Evolutionary conservation across 2,888 invertebrate genomes (phyloP).

Genomic region (Catocala sponsa): DNA sequence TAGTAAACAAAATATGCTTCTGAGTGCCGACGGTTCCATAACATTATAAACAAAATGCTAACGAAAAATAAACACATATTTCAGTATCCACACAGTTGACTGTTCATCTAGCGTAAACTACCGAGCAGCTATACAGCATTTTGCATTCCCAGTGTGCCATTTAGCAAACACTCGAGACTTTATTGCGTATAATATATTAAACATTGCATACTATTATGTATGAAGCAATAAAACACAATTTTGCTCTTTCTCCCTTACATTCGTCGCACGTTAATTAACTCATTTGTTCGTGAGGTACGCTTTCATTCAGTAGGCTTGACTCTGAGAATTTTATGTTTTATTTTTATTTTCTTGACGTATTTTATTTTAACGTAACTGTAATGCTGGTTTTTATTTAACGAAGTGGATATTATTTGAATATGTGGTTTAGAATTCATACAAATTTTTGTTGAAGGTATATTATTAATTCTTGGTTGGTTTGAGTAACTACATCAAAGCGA

Average conservation of each 20-base stretch:
- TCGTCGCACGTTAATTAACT: conserved; percentile 35
- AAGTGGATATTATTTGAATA: not conserved
- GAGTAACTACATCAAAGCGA: too few species aligned
- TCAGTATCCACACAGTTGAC: not conserved
- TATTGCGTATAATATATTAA: conserved; percentile 18
- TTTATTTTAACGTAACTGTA: conserved; percentile 7
- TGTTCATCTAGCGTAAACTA: conserved; percentile 12
- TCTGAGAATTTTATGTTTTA: conserved; percentile 10
- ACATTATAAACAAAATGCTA: conserved; percentile 4
- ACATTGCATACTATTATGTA: conserved; percentile 23
- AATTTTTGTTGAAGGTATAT: too few species aligned
- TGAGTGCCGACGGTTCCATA: not conserved
- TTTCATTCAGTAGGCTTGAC: conserved; percentile 16
- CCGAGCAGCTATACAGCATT: conserved; percentile 18
- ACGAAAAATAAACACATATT: conserved; percentile 5
- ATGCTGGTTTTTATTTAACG: conserved; percentile 6
- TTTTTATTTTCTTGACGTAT: conserved; percentile 9
- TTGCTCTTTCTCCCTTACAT: conserved; percentile 31
- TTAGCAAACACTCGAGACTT: conserved; percentile 21
- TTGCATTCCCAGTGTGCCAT: conserved; percentile 18
- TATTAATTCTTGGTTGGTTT: too few species aligned
- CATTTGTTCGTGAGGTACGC: conserved; percentile 30
- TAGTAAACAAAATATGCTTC: too few species aligned
- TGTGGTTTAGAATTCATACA: not conserved
- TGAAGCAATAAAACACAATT: conserved; percentile 42